Base-by-base conservation (phyloP, 2,113 vertebrate species). In the Deroptyus accipitrinus region DNA sequence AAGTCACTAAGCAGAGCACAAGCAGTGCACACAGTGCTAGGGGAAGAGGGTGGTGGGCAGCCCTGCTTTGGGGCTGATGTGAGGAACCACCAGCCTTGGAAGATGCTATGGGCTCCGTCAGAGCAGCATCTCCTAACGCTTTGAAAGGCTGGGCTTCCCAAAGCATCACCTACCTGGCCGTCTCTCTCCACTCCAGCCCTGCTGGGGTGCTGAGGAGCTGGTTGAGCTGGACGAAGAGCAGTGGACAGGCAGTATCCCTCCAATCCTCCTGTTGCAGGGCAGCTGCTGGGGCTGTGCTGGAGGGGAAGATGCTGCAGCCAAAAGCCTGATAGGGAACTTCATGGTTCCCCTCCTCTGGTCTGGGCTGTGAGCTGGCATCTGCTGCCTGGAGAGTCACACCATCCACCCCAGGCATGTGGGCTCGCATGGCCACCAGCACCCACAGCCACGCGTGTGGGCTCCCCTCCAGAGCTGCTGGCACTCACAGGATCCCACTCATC, bases 191-290 rank as follows among this genome's bases (percentile, higher is more conserved):
- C 64, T 97, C 75, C 55, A 88, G 73, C 8, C 95, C 97, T 1
- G 90, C 84, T 0, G 97, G 89, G 52, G 80, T 95, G 68, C 94
- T 95, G 76, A 98, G 64, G 49, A 98, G 97, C 41, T 98, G 98
- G 52, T 98, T 98, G 69, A 98, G 96, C 89, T 98, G 98, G 88
- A 98, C 91, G 93, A 98, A 98, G 80, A 98, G 97, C 48, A 72
- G 77, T 0, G 96, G 96, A 44, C 46, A 63, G 70, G n/a, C 74
- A 39, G 55, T 6, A 3, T 88, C 77, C 19, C 69, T 49, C 3
- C 4, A 14, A 19, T 95, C 92, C 30, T 95, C 78, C 72, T 12
- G 44, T 20, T 72, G 92, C 73, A 82, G 78, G 74, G 73, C 5
- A 2, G 84, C 46, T 0, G 25, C 69, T n/a, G 83, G 20, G 48